phyloP scores from a whole-genome alignment of 2,888 invertebrate genomes.

The Microctonus brassicae region DNA sequence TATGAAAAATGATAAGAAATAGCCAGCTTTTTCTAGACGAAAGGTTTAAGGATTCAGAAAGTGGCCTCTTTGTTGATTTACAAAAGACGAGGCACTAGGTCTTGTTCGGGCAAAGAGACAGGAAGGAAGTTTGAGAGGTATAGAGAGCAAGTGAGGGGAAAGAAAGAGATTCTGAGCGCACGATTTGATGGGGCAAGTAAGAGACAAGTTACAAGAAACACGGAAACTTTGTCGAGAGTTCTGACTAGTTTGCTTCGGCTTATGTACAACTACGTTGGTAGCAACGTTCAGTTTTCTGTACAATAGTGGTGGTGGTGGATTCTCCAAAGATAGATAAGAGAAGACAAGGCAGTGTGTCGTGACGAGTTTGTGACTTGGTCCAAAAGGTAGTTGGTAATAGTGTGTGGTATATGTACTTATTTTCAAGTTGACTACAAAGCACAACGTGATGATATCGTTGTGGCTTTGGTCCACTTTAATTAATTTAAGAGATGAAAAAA shows the following conservation, averaged over 20 bases:
- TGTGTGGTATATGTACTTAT: neutral
- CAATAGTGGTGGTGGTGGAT: neutral
- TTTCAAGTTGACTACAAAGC: slow-evolving; percentile 6
- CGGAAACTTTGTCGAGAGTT: slow-evolving; percentile 23
- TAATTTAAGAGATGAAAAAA: neutral
- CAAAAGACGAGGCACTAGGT: neutral
- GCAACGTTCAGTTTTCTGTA: neutral
- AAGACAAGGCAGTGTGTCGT: slow-evolving; percentile 18
- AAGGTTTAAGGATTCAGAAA: neutral
- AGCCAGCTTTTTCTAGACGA: neutral
- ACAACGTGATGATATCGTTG: slow-evolving; percentile 9
- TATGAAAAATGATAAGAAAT: neutral
- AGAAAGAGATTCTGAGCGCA: neutral
- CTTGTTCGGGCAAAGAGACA: neutral
- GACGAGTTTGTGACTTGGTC: slow-evolving; percentile 19
- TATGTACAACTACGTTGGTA: slow-evolving; percentile 21
- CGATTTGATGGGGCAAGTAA: slow-evolving; percentile 28
- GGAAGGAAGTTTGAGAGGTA: neutral
- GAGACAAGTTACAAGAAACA: slow-evolving; percentile 21
- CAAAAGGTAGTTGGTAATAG: slow-evolving; percentile 12
- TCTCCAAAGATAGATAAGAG: slow-evolving; percentile 14
- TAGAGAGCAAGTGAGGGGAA: neutral
- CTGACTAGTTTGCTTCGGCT: slow-evolving; percentile 34
- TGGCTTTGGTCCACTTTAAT: slow-evolving; percentile 1
- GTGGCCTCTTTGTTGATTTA: neutral